Evolutionary conservation across 1,140 invertebrate species (phyloP), one percentile per base, ranked within the genome.

Genomic region (Cephus cinctus): DNA sequence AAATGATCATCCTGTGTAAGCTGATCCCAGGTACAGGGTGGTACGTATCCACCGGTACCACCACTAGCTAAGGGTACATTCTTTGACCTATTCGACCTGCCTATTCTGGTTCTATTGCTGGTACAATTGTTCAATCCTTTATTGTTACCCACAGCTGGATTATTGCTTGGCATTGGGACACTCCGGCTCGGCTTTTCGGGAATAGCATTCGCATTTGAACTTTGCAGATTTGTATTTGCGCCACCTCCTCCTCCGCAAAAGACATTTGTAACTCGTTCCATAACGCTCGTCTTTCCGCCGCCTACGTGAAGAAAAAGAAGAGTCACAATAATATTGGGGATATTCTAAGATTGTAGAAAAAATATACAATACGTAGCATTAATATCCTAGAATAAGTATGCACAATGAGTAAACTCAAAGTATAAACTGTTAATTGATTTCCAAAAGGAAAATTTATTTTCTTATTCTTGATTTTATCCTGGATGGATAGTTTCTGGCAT

Each of bases 1-100:
- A 96, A 96, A 49, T 85, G 78, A 50, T 94, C 91, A 63, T 96
- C 90, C 52, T 84, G 75, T 59, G 92, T 81, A 49, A 95, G 76
- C 57, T 92, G 88, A 12, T 86, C 82, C 83, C 87, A 88, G 34
- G 82, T 79, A 12, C 84, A 71, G 3, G 81, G 80, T 19, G 75
- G 68, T 3, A 62, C 43, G 35, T 71, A 67, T 4, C 59, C 61
- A 0, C 59, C 65, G 0, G 61, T 63, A 5, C 66, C 67, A 75
- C 80, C 57, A 63, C 69, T 47, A 52, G 74, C 47, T 48, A 76
- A 53, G 21, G 71, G 56, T 53, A 67, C 60, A 20, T 59, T 61
- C 46, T 71, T 72, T 23, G 52, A 47, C 14, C 65, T 50, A 46
- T 60, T 67, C n/a, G n/a, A n/a, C 27, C 63, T 66, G 12, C 38